phyloP scores from a whole-genome alignment of 2,888 invertebrate genomes.

The Brachyptera risi region DNA sequence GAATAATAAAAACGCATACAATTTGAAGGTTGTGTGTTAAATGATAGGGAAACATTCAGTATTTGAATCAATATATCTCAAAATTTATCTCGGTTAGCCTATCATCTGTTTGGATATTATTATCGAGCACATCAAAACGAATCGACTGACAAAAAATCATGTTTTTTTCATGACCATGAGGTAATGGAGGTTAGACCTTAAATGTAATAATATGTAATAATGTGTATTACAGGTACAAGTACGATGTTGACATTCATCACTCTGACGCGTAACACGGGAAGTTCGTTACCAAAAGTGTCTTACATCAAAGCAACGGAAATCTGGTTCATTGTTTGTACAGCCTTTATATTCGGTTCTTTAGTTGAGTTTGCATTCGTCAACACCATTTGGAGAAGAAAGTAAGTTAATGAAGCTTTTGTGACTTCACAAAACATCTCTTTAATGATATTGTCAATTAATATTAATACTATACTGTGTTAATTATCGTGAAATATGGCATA shows the following conservation, averaged over 20 bases:
- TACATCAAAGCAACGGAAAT: conserved; percentile 88
- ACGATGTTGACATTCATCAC: conserved; percentile 87
- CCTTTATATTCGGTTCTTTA: conserved; percentile 79
- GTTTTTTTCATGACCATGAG: no score
- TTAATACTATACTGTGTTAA: neutral
- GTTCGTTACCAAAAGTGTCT: conserved; percentile 81
- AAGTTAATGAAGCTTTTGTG: conserved; percentile 43
- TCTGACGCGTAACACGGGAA: conserved; percentile 77
- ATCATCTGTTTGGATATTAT: no score
- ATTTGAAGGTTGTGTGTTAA: no score
- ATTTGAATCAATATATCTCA: no score
- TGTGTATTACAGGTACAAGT: conserved; percentile 61
- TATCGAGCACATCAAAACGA: no score
- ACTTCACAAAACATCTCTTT: neutral
- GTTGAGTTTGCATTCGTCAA: conserved; percentile 88
- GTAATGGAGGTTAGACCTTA: no score
- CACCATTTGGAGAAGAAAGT: conserved; percentile 82
- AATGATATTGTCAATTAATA: neutral
- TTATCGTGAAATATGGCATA: no score
- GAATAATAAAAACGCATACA: no score
- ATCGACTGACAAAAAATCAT: no score
- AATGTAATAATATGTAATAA: no score
- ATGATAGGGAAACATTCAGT: no score
- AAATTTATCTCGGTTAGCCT: no score
- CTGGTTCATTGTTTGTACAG: conserved; percentile 82